A percentile compares a stretch with the other conserved stretches of the same genome.
These are phyloP conservation scores for Panthera tigris DNA, from an alignment of 2,113 vertebrate species.

Conservation along the genomic window DNA sequence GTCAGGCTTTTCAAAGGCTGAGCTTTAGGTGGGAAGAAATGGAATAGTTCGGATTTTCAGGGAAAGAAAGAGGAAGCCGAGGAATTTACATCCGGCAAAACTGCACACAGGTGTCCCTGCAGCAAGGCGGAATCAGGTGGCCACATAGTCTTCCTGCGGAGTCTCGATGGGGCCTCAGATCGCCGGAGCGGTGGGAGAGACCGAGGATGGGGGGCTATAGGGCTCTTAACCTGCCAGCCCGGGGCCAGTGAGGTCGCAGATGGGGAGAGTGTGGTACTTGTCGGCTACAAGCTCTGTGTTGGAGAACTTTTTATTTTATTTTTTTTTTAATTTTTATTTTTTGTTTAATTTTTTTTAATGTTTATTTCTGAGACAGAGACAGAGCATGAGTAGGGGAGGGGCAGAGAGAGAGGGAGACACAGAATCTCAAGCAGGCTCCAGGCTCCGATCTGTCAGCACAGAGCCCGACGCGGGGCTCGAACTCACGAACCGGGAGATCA, in stretches of 20 bases:
- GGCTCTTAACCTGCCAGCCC: neutral
- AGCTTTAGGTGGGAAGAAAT: neutral
- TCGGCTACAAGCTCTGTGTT: neutral
- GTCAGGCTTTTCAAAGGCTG: neutral
- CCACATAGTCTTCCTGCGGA: neutral
- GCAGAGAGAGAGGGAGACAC: too few species aligned
- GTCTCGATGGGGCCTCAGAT: neutral
- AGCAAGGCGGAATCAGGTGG: fast-evolving
- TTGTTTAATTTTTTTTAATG: too few species aligned
- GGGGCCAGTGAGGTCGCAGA: neutral
- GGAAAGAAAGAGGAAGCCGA: neutral
- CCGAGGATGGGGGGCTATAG: fast-evolving
- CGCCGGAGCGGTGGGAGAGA: too few species aligned
- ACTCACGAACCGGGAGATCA: too few species aligned
- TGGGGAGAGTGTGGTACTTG: fast-evolving
- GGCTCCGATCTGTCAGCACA: too few species aligned
- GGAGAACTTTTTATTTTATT: neutral
- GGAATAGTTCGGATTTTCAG: neutral
- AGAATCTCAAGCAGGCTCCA: too few species aligned
- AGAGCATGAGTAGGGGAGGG: too few species aligned
- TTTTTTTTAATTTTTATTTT: too few species aligned
- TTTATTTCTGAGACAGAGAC: too few species aligned
- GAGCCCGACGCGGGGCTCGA: too few species aligned
- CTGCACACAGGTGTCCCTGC: fast-evolving
- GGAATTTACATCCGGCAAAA: neutral